Evolutionary conservation across 2,888 invertebrate species (phyloP).

Genomic region (Belgica antarctica): DNA sequence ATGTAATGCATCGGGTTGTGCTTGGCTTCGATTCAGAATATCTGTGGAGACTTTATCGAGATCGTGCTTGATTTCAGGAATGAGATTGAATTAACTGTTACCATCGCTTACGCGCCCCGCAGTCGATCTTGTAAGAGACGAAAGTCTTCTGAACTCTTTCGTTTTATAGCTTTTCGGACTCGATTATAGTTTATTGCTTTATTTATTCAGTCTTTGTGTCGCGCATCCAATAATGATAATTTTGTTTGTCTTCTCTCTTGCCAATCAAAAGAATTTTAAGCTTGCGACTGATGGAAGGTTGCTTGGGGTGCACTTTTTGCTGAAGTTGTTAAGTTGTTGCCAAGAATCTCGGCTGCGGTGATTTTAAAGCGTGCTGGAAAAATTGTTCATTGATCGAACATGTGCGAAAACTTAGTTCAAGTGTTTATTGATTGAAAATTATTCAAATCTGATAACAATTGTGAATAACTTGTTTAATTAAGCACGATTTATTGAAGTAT

Average conservation of each 20-base stretch:
- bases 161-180: not conserved
- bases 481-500: too few species aligned
- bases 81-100: too few species aligned
- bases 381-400: too few species aligned
- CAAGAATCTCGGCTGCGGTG: not conserved
- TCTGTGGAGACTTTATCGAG: not conserved
- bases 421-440: too few species aligned
- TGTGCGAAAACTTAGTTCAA: too few species aligned
- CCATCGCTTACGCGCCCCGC: too few species aligned
- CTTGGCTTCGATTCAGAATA: not conserved
- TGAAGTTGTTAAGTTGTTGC: not conserved
- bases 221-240: slow-evolving; percentile 36
- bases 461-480: too few species aligned
- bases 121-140: too few species aligned
- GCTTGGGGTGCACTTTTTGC: not conserved
- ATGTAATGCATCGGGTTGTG: not conserved
- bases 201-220: slow-evolving; percentile 41
- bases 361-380: too few species aligned
- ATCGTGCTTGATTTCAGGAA: not conserved
- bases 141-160: slow-evolving; percentile 1
- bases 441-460: too few species aligned
- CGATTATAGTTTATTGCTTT: slow-evolving; percentile 37
- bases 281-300: not conserved
- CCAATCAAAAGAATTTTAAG: slow-evolving; percentile 6
- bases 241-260: slow-evolving; percentile 22